These are phyloP conservation scores for Petrocephalus microphthalmus DNA, from an alignment of 2,113 vertebrate genomes.

Conservation along the genomic window DNA sequence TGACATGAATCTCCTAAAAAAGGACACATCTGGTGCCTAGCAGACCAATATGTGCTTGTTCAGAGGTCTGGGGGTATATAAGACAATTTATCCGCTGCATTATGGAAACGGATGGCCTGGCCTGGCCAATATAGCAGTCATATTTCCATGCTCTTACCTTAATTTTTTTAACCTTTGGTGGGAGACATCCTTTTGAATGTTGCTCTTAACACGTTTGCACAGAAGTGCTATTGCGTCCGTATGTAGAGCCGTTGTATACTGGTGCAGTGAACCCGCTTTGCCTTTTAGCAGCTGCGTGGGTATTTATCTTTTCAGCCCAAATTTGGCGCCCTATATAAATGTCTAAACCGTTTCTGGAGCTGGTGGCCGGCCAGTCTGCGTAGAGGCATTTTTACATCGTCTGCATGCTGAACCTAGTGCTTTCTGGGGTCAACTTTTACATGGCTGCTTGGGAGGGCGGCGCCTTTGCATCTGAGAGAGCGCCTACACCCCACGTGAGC, in stretches of 20 bases:
- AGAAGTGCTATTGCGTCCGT: not conserved
- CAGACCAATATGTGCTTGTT: not conserved
- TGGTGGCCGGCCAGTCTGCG: not conserved
- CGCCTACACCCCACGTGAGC: not conserved
- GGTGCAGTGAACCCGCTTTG: not conserved
- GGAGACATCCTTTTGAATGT: not conserved
- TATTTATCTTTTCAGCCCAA: not conserved
- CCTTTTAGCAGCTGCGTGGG: not conserved
- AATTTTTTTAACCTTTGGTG: not conserved
- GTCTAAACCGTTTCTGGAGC: not conserved
- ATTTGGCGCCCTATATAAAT: not conserved
- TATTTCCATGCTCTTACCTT: not conserved
- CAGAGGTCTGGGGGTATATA: not conserved
- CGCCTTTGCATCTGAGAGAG: not conserved
- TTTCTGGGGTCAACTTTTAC: not conserved
- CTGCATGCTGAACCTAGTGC: not conserved
- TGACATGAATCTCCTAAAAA: not conserved
- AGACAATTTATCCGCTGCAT: not conserved
- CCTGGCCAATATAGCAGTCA: not conserved
- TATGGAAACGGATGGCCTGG: not conserved
- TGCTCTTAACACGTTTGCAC: not conserved
- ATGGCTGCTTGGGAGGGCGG: not conserved
- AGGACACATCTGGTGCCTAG: not conserved
- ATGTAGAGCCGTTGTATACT: not conserved
- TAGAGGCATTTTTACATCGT: not conserved